Evolutionary conservation across 2,888 invertebrate species (phyloP).

Genomic region (Hydraecia micacea): DNA sequence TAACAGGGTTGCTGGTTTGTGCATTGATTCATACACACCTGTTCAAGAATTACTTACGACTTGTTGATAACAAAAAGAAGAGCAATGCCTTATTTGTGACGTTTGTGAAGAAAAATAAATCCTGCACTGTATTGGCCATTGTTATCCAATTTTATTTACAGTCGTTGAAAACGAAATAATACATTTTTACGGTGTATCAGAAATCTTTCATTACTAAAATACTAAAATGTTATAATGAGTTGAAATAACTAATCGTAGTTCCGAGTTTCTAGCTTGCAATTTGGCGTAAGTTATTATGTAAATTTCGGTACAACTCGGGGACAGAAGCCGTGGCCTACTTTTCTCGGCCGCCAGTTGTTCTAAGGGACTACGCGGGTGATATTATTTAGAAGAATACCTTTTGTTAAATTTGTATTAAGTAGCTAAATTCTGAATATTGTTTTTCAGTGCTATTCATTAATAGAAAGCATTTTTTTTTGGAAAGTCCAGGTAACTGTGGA

Average conservation of each 20-base stretch:
- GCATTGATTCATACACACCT: conserved; percentile 10
- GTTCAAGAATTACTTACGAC: conserved; percentile 9
- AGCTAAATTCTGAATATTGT: background rate
- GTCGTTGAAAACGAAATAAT: too few relatives aligned
- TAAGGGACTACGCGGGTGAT: conserved; percentile 39
- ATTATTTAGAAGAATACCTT: conserved; percentile 20
- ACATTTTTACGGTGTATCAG: background rate
- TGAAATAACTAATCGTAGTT: conserved; percentile 24
- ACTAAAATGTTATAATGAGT: conserved; percentile 23
- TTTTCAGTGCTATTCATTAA: background rate
- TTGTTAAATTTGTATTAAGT: background rate
- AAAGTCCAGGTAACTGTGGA: background rate
- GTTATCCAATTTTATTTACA: conserved; percentile 17
- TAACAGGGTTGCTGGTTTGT: background rate
- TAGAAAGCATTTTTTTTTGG: background rate
- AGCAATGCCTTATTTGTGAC: conserved; percentile 20
- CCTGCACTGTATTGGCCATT: conserved; percentile 18
- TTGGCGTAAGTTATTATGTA: conserved; percentile 49
- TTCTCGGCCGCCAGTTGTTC: conserved; percentile 40
- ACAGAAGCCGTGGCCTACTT: conserved; percentile 60
- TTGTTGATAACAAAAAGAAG: conserved; percentile 19
- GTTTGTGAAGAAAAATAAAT: conserved; percentile 15
- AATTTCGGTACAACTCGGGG: conserved; percentile 56
- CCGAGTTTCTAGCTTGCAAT: conserved; percentile 37
- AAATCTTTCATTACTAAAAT: conserved; percentile 1